Evolutionary conservation across 2,888 invertebrate genomes (phyloP), one percentile per base, ranked within the genome.

Genomic region (Cenopis cana): DNA sequence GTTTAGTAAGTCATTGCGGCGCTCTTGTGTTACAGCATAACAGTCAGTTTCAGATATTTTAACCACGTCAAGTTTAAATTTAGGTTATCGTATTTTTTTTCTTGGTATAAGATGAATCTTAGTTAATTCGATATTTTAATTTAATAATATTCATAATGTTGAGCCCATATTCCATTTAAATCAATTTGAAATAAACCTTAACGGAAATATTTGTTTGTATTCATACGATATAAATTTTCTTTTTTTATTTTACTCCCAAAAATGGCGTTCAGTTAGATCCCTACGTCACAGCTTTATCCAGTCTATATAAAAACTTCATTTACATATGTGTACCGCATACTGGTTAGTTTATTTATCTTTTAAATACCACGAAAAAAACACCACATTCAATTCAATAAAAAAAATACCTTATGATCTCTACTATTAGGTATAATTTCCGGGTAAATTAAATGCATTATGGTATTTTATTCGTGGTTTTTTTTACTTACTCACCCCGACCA

Each of bases 271-370:
- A 60, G 64, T 46, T 72, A 72, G 49, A 33, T 49, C 57, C 24
- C 62, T 74, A 80, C 79, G 80, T 74, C 77, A 76, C 83, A 84
- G 83, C 83, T 74, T 76, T 76, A 76, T 78, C 82, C 82, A 83
- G 83, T 83, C 82, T 81, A 81, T 83, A 74, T 76, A 77, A 78
- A 79, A 80, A 79, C 77, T 74, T 74, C 75, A 79, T 64, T 68
- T 70, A 70, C 66, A 69, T 64, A 71, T 70, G 69, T 64, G 64
- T 72, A 49, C 64, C 68, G 59, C 65, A 56, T 64, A 52, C 65
- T 41, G 54, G 52, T 20, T 46, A 20, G 41, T 60, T 46, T 60
- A 24, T 69, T 60, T 68, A 73, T 49, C 57, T 55, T 50, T 73
- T 64, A 70, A 14, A 54, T 52, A n/a, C 64, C 20, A 54, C n/a